Percentiles rank a stretch among this genome's conserved stretches.
These are phyloP conservation scores for Drosophila bocki DNA, from an alignment of 1,140 invertebrate species.

Conservation along the genomic window DNA sequence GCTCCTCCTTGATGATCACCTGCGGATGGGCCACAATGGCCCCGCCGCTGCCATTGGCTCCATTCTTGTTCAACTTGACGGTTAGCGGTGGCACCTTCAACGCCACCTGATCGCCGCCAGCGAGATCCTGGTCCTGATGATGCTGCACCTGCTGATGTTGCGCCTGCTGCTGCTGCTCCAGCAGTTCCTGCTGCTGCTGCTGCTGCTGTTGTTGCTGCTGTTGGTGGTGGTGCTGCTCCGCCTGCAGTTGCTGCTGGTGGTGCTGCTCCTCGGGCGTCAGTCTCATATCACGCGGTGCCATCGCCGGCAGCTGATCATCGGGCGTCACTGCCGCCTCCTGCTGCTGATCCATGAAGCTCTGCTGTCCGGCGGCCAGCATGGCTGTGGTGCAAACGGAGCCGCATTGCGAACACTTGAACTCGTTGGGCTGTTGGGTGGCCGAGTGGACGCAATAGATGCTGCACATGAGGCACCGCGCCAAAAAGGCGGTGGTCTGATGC, in stretches of 20 bases:
- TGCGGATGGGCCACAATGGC: constrained; percentile 74
- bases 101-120: constrained; percentile 54
- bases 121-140: constrained; percentile 64
- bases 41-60: constrained; percentile 59
- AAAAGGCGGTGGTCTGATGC: constrained; percentile 75
- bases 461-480: constrained; percentile 76
- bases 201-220: constrained; percentile 60
- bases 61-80: constrained; percentile 77
- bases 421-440: constrained; percentile 76
- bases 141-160: constrained; percentile 55
- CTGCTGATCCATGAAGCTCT: constrained; percentile 74
- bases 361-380: constrained; percentile 74
- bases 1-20: constrained; percentile 82
- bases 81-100: constrained; percentile 79
- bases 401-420: constrained; percentile 81
- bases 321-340: constrained; percentile 78
- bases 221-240: constrained; percentile 54
- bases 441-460: constrained; percentile 78
- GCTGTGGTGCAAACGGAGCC: constrained; percentile 72
- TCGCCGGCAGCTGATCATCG: constrained; percentile 73
- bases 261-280: constrained; percentile 80
- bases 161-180: constrained; percentile 59
- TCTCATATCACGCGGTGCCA: constrained; percentile 82
- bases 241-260: constrained; percentile 63
- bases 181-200: constrained; percentile 61